A percentile compares a stretch with the other conserved stretches of the same genome.
phyloP scores from a whole-genome alignment of 2,888 invertebrate species.

The Labia minor region DNA sequence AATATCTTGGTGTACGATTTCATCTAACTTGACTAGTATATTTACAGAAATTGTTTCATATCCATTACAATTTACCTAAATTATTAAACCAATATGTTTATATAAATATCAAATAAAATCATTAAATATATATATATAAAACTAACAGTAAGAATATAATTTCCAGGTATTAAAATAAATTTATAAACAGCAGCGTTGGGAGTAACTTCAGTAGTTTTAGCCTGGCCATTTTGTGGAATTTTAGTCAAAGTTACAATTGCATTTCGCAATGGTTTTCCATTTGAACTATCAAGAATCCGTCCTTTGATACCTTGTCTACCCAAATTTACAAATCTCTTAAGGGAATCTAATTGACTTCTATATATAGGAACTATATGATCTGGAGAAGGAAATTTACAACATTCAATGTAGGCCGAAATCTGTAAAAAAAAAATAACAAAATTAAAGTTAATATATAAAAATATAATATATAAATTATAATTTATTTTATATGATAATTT shows the following conservation, averaged over 20 bases:
- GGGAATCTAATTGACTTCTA: slow-evolving; percentile 51
- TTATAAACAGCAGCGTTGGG: slow-evolving; percentile 61
- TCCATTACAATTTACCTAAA: background rate
- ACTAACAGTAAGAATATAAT: slow-evolving; percentile 45
- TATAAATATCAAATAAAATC: background rate
- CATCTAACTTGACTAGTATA: background rate
- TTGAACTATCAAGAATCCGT: slow-evolving; percentile 49
- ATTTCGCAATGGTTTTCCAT: slow-evolving; percentile 53
- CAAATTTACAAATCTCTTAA: background rate
- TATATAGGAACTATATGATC: slow-evolving; percentile 56
- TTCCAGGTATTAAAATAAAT: slow-evolving; percentile 56
- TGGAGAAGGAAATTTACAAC: slow-evolving; percentile 71
- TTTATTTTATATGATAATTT: too few relatives aligned
- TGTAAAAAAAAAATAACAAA: slow-evolving; percentile 20
- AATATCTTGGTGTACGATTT: background rate
- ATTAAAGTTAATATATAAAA: too few relatives aligned
- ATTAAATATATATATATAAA: too few relatives aligned
- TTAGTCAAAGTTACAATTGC: slow-evolving; percentile 58
- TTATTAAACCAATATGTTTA: background rate
- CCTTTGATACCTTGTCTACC: slow-evolving; percentile 51
- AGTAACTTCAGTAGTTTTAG: slow-evolving; percentile 49
- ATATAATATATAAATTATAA: too few relatives aligned
- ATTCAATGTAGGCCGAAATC: slow-evolving; percentile 61
- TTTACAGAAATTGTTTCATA: background rate
- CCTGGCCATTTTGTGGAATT: slow-evolving; percentile 37